These are phyloP conservation scores for Oryzias woworae DNA, from an alignment of 2,113 vertebrate genomes.

Conservation along the genomic window DNA sequence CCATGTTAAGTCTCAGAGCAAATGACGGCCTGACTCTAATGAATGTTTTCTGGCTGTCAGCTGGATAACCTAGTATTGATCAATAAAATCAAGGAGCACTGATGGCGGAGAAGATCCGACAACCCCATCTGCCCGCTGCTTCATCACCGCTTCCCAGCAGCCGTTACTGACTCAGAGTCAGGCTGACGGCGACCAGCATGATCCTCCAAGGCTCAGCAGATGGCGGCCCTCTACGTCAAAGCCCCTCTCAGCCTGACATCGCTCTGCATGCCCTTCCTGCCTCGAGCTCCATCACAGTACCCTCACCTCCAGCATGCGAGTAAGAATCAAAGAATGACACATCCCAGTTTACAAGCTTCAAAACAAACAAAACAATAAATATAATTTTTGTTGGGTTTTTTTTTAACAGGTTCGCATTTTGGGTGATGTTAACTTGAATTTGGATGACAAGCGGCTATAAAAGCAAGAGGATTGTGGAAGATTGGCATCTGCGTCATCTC, in stretches of 20 bases:
- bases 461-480: slow-evolving; percentile 82
- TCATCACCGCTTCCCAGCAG: slow-evolving; percentile 92
- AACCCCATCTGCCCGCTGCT: slow-evolving; percentile 85
- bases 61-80: slow-evolving; percentile 97
- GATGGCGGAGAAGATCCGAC: slow-evolving; percentile 97
- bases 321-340: not conserved
- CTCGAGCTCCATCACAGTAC: slow-evolving; percentile 90
- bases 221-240: slow-evolving; percentile 85
- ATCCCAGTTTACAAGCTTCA: not conserved
- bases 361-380: too few relatives aligned
- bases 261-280: slow-evolving; percentile 90
- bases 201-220: slow-evolving; percentile 91
- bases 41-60: slow-evolving; percentile 71
- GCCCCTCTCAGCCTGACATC: slow-evolving; percentile 88
- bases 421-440: slow-evolving; percentile 80
- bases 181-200: slow-evolving; percentile 83
- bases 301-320: not conserved
- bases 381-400: not conserved
- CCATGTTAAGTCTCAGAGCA: slow-evolving; percentile 32
- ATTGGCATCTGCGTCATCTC: slow-evolving; percentile 83
- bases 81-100: slow-evolving; percentile 99
- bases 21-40: slow-evolving; percentile 50
- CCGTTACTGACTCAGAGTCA: slow-evolving; percentile 83
- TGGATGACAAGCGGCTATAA: slow-evolving; percentile 81
- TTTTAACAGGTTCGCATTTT: slow-evolving; percentile 76